Percentiles rank a stretch among this genome's conserved stretches.
phyloP scores from a whole-genome alignment of 1,140 invertebrate species.

The Eupeodes corollae region DNA sequence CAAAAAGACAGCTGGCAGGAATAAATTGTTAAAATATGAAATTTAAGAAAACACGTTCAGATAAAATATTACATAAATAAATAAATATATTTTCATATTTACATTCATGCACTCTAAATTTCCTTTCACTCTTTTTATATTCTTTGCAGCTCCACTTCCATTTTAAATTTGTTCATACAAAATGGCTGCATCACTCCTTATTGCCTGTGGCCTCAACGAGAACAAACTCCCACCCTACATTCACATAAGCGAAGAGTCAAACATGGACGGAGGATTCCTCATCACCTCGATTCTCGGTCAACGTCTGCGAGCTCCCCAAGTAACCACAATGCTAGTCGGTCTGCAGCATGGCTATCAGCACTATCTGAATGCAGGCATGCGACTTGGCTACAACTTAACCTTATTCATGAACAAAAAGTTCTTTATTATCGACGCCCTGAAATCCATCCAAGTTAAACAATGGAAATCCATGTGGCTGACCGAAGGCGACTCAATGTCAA shows the following conservation, averaged over 20 bases:
- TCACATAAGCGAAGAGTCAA: slow-evolving; percentile 53
- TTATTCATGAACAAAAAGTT: slow-evolving; percentile 43
- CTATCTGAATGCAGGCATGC: slow-evolving; percentile 59
- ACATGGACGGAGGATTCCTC: slow-evolving; percentile 57
- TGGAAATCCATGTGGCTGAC: slow-evolving; percentile 21
- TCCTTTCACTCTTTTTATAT: no score
- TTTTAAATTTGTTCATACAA: slow-evolving; percentile 8
- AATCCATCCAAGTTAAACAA: slow-evolving; percentile 34
- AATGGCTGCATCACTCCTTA: slow-evolving; percentile 45
- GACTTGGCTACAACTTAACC: slow-evolving; percentile 56
- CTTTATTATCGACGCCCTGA: slow-evolving; percentile 45
- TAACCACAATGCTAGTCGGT: slow-evolving; percentile 47
- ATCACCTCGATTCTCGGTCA: slow-evolving; percentile 47
- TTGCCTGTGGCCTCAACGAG: slow-evolving; percentile 48
- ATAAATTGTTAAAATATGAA: no score
- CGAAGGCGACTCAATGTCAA: slow-evolving; percentile 16
- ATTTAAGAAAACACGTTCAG: no score
- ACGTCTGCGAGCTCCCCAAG: slow-evolving; percentile 44
- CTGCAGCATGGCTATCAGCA: slow-evolving; percentile 58
- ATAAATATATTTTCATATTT: no score
- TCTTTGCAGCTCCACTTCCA: no score
- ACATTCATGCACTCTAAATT: no score
- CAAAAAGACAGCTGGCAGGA: no score
- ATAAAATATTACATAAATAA: no score
- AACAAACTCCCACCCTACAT: slow-evolving; percentile 45